Base-by-base conservation (phyloP, 2,888 invertebrate genomes). In the Drosophila histrio region DNA sequence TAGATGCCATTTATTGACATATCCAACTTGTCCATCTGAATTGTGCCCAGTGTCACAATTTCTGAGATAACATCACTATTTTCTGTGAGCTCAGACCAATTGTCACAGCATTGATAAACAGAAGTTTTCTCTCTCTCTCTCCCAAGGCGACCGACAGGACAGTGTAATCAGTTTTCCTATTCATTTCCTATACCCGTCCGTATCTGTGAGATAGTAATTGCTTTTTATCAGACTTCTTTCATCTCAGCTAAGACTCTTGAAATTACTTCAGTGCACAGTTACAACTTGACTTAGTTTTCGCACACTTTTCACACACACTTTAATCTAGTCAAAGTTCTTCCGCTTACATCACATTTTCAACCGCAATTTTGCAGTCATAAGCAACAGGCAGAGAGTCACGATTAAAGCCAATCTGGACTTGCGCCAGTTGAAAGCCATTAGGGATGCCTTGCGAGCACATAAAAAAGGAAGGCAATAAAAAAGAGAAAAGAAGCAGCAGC, bases 361-460 rank as follows among this genome's bases (percentile, higher is more conserved):
- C 72, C 72, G 61, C 73, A 72, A 72, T 73, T 72, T 77, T 46
- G 53, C 66, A 72, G 32, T 50, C 49, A 47, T 46, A 52, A 72
- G 76, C 72, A 72, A 74, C 67, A 67, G 73, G 78, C 74, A 58
- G 13, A 53, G 50, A 30, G 26, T 19, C 53, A 30, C 44, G 53
- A 49, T 73, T 67, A 74, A 62, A 72, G 67, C 67, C 73, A 73
- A 73, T 73, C 73, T 72, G 50, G 44, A 54, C 53, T 50, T 53
- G 57, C 19, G 58, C 36, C 67, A 50, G 49, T 44, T 49, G 57
- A 77, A 72, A 52, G 74, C 78, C 73, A 74, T 74, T 74, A 74
- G 68, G 44, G 32, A 38, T 63, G 58, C 36, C 46, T 28, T 59
- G 79, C 46, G 64, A 77, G 41, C 64, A 61, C 77, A 72, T 57